Evolutionary conservation across 1,140 invertebrate genomes (phyloP), one percentile per base, ranked within the genome.

Genomic region (Drosophila persimilis): DNA sequence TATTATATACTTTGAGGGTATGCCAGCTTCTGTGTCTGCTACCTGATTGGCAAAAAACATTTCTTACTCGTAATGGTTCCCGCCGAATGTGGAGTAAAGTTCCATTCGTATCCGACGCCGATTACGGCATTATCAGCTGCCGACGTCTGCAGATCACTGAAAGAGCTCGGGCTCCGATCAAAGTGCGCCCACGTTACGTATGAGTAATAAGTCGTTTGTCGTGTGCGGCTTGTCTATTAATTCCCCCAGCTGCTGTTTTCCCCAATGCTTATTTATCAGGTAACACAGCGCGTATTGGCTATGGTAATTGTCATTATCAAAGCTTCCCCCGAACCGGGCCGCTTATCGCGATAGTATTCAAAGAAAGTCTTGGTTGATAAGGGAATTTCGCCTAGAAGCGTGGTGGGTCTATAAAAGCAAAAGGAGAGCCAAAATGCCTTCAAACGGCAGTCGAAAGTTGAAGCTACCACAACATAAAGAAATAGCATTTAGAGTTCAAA

Each of bases 301-400:
- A 71, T 86, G 69, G 80, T 67, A 86, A 86, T 80, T 75, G 70
- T 81, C 63, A 69, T 45, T 88, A 74, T 59, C 78, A 24, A 66
- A 89, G 76, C 71, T 88, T 69, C 67, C 76, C 67, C 39, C 70
- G 73, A 84, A 65, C 69, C 22, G 26, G 7, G 47, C 15, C 52
- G 17, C 59, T 88, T 88, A 89, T 89, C 79, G 57, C 7, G 44
- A 35, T 59, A 55, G 35, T 47, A 62, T 67, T 78, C 57, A 59
- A 75, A 78, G 74, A 86, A 81, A 86, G 64, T 59, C 57, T 64
- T 11, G 22, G 7, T n/a, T 9, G 80, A 85, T 81, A 85, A 86
- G 64, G 13, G 5, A 8, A 46, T 46, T 63, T 78, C 20, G 29
- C 56, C 51, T 6, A 56, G 24, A 54, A 29, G 13, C 51, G 11